Base-by-base conservation (phyloP, 2,888 invertebrate species). In the Apotomis betuletana region DNA sequence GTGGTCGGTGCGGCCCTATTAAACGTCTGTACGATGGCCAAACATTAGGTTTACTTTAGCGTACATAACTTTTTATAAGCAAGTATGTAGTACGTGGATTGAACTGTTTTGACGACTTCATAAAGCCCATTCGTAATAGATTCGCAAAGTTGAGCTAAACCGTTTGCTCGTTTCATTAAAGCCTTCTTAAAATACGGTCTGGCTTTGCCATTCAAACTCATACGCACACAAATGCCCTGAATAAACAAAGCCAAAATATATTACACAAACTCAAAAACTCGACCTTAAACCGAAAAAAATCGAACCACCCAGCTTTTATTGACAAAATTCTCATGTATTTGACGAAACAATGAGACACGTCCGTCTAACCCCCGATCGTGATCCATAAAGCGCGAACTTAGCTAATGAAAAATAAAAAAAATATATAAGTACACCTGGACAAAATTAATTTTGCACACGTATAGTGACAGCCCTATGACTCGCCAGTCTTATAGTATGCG, bases 361-460 rank as follows among this genome's bases (percentile, higher is more conserved):
- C 86, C 85, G 84, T 84, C 82, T 85, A 86, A 85, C 90, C 91
- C 89, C 86, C 88, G 86, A 87, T 88, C 92, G 90, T 90, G 91
- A 91, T 91, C 89, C 90, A 86, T 87, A 90, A 88, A 91, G 91
- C 90, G 90, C 91, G 89, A 92, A 92, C 92, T 90, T 88, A 88
- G 90, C 93, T 92, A 93, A 93, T 92, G 93, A 92, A 92, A 92
- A 83, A 81, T 81, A 87, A 90, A 91, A 86, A 88, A 90, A 87
- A 83, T 58, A 46, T 65, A 81, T 87, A 90, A 90, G 89, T 87
- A 90, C 88, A 87, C 86, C 85, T 84, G 82, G 77, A 77, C 90
- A 83, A 89, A 84, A 67, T 76, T 81, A 77, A 13, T 69, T 54
- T 69, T 46, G 62, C 59, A 3, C 10, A 4, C 12, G n/a, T 8